These are phyloP conservation scores for Dione vanillae DNA, from an alignment of 2,888 invertebrate species.

Conservation along the genomic window DNA sequence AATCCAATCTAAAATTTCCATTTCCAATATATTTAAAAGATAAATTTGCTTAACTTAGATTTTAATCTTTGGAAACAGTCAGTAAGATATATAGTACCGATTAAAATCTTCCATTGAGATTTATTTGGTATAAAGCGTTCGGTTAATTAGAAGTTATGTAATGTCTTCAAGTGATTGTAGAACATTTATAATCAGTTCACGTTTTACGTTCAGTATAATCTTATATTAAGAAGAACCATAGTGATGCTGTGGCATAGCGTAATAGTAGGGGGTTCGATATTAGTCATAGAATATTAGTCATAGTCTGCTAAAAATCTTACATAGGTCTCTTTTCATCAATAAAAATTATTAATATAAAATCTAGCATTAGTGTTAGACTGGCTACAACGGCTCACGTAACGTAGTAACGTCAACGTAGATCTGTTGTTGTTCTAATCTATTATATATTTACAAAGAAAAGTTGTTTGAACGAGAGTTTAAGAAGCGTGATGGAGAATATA, in stretches of 20 bases:
- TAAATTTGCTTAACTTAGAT: constrained; percentile 13
- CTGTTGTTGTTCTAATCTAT: background rate
- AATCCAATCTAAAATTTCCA: constrained; percentile 14
- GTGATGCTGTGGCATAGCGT: too few relatives aligned
- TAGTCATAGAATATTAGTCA: too few relatives aligned
- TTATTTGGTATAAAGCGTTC: constrained; percentile 29
- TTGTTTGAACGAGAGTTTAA: constrained; percentile 27
- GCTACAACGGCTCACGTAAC: background rate
- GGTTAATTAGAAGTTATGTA: constrained; percentile 32
- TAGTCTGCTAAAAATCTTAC: too few relatives aligned
- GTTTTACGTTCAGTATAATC: background rate
- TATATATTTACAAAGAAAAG: constrained; percentile 21
- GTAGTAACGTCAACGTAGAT: background rate
- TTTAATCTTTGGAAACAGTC: constrained; percentile 24
- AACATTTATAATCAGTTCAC: constrained; percentile 22
- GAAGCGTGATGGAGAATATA: constrained; percentile 31
- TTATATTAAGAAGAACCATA: too few relatives aligned
- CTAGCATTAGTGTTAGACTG: too few relatives aligned
- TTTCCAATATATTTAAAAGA: constrained; percentile 7
- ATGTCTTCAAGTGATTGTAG: constrained; percentile 7
- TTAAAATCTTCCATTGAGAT: constrained; percentile 28
- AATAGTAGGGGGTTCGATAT: too few relatives aligned
- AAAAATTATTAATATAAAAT: background rate
- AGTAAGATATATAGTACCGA: constrained; percentile 28
- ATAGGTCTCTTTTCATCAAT: background rate